phyloP scores from a whole-genome alignment of 2,797 vertebrate genomes.

The Argya squamiceps region DNA sequence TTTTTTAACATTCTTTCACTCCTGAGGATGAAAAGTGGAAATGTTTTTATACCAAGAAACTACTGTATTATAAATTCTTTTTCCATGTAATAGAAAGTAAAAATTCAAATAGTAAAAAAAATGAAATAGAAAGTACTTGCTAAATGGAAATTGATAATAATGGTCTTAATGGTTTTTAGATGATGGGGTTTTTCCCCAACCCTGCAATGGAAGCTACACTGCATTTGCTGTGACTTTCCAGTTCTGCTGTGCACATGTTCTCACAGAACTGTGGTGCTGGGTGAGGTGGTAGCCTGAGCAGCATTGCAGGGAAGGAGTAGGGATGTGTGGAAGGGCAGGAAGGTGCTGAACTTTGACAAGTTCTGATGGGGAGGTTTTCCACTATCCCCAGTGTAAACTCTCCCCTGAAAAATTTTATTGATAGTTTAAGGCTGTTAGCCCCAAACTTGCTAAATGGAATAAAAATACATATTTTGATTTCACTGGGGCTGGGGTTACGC shows the following conservation, averaged over 20 bases:
- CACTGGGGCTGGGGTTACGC: neutral
- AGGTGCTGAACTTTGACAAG: neutral
- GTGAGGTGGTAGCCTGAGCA: neutral
- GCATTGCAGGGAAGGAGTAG: neutral
- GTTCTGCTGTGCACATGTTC: neutral
- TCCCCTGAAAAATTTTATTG: neutral
- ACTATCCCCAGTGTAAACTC: neutral
- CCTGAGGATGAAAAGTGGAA: neutral
- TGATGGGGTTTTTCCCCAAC: fast-evolving
- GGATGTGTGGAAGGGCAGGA: neutral
- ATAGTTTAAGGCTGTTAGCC: neutral
- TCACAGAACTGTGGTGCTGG: neutral
- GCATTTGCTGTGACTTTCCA: neutral
- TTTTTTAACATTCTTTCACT: neutral
- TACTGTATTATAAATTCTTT: neutral
- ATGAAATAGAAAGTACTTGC: neutral
- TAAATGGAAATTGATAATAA: neutral
- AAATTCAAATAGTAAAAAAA: neutral
- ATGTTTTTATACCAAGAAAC: neutral
- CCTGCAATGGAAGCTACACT: neutral
- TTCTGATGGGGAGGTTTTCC: neutral
- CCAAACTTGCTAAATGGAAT: neutral
- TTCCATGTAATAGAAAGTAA: neutral
- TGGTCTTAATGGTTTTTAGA: neutral
- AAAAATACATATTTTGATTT: neutral